Evolutionary conservation across 2,888 invertebrate species (phyloP), one percentile per base, ranked within the genome.

Genomic region (Cheilosia variabilis): DNA sequence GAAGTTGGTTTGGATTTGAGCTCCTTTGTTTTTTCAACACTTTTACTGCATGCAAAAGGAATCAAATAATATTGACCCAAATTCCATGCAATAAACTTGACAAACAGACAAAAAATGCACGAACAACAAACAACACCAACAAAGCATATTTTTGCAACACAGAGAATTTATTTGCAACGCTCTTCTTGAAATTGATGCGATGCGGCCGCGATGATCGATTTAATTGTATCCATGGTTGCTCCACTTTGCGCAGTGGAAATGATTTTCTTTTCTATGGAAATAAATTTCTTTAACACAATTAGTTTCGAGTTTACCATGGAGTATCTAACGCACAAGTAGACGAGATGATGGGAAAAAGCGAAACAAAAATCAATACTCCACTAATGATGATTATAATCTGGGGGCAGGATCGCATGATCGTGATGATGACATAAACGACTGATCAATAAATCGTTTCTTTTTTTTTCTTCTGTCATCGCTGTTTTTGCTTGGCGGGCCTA

Each of bases 401-500:
- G 63, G 58, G 41, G 41, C 43, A 37, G 52, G 57, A 69, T 75
- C 69, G 57, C 17, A 53, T 69, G 78, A 79, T 79, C 69, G 69
- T 79, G 68, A 69, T 75, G 79, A 84, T 75, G 83, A 63, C 83
- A 76, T 80, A 68, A 80, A 68, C 65, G 79, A 84, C 73, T 75
- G 75, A 75, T 69, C 68, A 72, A 79, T 73, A 84, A 73, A 73
- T 65, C 65, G 57, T 62, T 72, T 50, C 6, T 22, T 58, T 45
- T 6, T 58, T 63, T 41, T 68, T 22, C n/a, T 24, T 19, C 31
- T 37, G 19, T 43, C 55, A 69, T 45, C 15, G 22, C 52, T 31
- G 43, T 58, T 78, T 71, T 55, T 4, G 34, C 13, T 63, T 69
- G 63, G 50, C 55, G 69, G 57, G 60, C 72, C 82, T 77, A 57